Base-by-base conservation (phyloP, 2,888 invertebrate species). In the Trichopoda pennipes region DNA sequence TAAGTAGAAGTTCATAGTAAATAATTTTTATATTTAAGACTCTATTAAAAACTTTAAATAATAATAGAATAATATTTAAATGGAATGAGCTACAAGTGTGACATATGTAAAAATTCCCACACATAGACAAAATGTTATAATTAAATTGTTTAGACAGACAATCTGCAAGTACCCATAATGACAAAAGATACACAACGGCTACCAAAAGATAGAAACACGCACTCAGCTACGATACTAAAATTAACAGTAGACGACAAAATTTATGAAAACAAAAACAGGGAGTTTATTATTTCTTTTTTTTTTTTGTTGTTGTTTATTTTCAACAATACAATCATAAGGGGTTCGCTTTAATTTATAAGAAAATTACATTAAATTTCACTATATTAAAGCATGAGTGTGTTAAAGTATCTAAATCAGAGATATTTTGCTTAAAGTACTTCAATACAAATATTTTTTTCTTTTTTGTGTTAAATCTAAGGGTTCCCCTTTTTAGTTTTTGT, bases 21-120 rank as follows among this genome's bases (percentile, higher is more conserved):
- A 38, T 38, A 3, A 14, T 49, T 28, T 44, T 44, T 73, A 38
- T 55, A 21, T 9, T 35, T 12, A 23, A 64, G 9, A 61, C 73
- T 28, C 28, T 28, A 28, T 17, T 55, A 49, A 58, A 49, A 64
- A 44, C 32, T 23, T 35, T 42, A 66, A 64, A 38, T 28, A 23
- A 42, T 42, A 19, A 66, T 47, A 23, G 56, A 55, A 63, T 51
- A n/a, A n/a, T 44, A 44, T 72, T 66, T 60, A 51, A 66, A 75
- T 58, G 35, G 42, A 51, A 61, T 64, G 72, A 63, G 73, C 51
- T 56, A 42, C 28, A 28, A 61, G 42, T 60, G 69, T 61, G 81
- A 60, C 81, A 82, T 60, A 66, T 82, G 81, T 53, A 78, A 70
- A 53, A 56, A 58, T 82, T 82, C 81, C 81, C 81, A 82, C 81